Evolutionary conservation across 2,888 invertebrate species (phyloP), one percentile per base, ranked within the genome.

Genomic region (Acheta domesticus): DNA sequence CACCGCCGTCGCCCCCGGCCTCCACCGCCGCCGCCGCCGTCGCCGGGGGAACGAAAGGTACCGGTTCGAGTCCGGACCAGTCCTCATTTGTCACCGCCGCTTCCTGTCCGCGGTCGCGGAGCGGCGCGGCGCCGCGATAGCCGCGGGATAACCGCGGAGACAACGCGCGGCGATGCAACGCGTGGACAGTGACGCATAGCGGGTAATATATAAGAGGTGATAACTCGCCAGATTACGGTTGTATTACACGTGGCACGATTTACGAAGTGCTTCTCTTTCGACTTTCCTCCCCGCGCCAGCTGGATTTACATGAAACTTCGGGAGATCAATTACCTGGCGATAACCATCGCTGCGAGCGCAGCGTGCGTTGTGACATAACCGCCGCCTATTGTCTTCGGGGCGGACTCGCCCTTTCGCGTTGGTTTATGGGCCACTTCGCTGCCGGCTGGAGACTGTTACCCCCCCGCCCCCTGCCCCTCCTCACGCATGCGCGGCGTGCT

Each of bases 251-350:
- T 62, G 16, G 14, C n/a, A 62, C 14, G 62, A 62, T 62, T 62
- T 62, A 62, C 62, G 62, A 62, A 62, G 62, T 62, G 62, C 62
- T 62, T n/a, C n/a, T 62, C 62, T 62, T 62, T n/a, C 16, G 62
- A 62, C 16, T 4, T 19, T 1, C 16, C 62, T 14, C 62, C 4
- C 62, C 4, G 62, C 36, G 36, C 36, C 36, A 62, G 14, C 16
- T 3, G 62, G n/a, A 62, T 62, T 62, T 62, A 62, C 62, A 62
- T 62, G 62, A 19, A n/a, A 62, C 62, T 62, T 12, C 4, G 62
- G 12, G n/a, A 62, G 62, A 62, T 62, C 62, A 62, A 62, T 62
- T 62, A 62, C 62, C 16, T 4, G n/a, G 62, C 62, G 62, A 62
- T 62, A 62, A 14, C 16, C 62, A 62, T 62, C 62, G 14, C 36